phyloP scores from a whole-genome alignment of 2,888 invertebrate species.

The Caenorhabditis sp. region DNA sequence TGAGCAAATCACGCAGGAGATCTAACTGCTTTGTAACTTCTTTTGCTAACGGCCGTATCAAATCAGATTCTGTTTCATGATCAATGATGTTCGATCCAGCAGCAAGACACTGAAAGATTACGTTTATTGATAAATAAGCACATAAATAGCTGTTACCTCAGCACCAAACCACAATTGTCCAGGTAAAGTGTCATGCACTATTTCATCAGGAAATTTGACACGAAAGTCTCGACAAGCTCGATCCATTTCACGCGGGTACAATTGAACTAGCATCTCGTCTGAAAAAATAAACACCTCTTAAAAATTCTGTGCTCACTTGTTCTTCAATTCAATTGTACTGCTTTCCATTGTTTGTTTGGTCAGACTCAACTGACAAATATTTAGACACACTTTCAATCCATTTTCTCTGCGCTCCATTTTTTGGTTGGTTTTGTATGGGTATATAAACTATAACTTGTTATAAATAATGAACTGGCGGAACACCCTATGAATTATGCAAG shows the following conservation, averaged over 20 bases:
- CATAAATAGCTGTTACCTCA: too few relatives aligned
- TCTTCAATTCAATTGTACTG: neutral
- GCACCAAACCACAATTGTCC: conserved; percentile 99
- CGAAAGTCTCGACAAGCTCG: conserved; percentile 82
- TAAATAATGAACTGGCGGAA: neutral
- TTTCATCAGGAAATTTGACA: conserved; percentile 98
- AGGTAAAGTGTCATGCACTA: conserved; percentile 94
- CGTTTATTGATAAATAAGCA: too few relatives aligned
- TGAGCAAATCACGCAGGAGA: conserved; percentile 85
- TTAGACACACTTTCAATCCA: too few relatives aligned
- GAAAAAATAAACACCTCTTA: conserved; percentile 26
- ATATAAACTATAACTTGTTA: too few relatives aligned
- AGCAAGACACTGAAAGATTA: conserved; percentile 95
- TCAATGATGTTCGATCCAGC: conserved; percentile 98
- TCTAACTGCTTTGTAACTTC: conserved; percentile 95
- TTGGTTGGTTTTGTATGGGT: neutral
- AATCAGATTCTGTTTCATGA: conserved; percentile 90
- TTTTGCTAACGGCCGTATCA: conserved; percentile 94
- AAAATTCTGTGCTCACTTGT: neutral
- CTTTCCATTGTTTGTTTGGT: too few relatives aligned
- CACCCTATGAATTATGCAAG: neutral
- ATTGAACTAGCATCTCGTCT: conserved; percentile 69
- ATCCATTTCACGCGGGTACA: conserved; percentile 68
- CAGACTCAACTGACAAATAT: too few relatives aligned
- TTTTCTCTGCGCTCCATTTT: neutral